Percentiles rank a stretch among this genome's conserved stretches.
phyloP scores from a whole-genome alignment of 2,888 invertebrate genomes.

The Hermaeophaga mercurialis region DNA sequence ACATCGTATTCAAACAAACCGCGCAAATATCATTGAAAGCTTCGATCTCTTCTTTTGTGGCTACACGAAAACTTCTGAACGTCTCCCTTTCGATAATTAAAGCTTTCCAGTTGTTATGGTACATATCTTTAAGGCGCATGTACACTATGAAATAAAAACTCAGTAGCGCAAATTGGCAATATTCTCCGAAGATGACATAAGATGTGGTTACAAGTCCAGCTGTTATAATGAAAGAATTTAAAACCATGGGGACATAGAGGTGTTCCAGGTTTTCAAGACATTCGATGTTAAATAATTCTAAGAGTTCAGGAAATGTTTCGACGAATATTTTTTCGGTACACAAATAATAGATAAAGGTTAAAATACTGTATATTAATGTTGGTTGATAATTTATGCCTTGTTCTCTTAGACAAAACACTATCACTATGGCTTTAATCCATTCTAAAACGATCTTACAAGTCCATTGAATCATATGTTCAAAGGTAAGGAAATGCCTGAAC shows the following conservation, averaged over 20 bases:
- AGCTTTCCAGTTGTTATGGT: constrained; percentile 50
- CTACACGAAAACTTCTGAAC: constrained; percentile 57
- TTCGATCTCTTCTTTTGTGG: constrained; percentile 68
- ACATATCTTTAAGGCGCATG: constrained; percentile 50
- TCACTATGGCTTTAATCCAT: constrained; percentile 74
- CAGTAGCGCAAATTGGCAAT: constrained; percentile 44
- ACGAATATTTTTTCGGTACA: constrained; percentile 73
- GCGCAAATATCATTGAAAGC: constrained; percentile 78
- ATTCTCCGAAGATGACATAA: constrained; percentile 37
- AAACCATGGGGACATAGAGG: constrained; percentile 69
- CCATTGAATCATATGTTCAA: constrained; percentile 44
- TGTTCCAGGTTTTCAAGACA: constrained; percentile 72
- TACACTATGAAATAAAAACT: constrained; percentile 53
- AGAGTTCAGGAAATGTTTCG: constrained; percentile 65
- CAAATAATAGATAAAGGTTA: constrained; percentile 72
- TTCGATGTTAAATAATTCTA: constrained; percentile 64
- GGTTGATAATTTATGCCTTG: constrained; percentile 74
- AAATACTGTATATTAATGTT: constrained; percentile 64
- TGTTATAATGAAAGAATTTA: constrained; percentile 63
- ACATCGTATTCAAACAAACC: constrained; percentile 74
- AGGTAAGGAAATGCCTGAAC: constrained; percentile 31
- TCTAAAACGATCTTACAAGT: constrained; percentile 71
- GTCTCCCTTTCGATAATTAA: constrained; percentile 48
- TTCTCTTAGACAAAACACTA: constrained; percentile 69
- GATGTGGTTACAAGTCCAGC: constrained; percentile 37